Base-by-base conservation (phyloP, 2,888 invertebrate genomes). In the Aspidiotus rigidus region DNA sequence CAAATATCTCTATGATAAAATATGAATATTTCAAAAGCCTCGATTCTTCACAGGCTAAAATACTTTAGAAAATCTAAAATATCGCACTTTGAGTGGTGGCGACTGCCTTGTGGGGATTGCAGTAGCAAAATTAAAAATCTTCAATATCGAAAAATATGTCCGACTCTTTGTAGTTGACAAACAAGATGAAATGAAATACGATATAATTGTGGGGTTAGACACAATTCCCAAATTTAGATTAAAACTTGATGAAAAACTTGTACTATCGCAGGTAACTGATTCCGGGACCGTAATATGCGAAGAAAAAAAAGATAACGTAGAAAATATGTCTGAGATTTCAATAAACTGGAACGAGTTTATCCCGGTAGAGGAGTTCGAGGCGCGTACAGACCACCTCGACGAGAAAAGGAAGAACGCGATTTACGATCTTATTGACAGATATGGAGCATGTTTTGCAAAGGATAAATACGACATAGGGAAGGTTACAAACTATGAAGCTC, bases 401-500 rank as follows among this genome's bases (percentile, higher is more conserved):
- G 15, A 10, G n/a, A 17, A 7, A 9, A 15, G 7, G 17, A 15
- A 17, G 15, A 9, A 10, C 1, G 56, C 10, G 17, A 56, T 56
- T 7, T 13, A 10, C 15, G 7, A 15, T 5, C 1, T 56, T 2
- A 56, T 56, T 7, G 56, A 56, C 17, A 56, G 7, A 56, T 56
- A 56, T n/a, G 10, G 56, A 1, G 9, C 10, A 7, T 10, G 15
- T 13, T 59, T 59, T 59, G 69, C 62, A 6, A 62, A 59, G 15
- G 40, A 17, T 39, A 60, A 69, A 54, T 69, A 39, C 39, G 61
- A 64, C 41, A 41, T 69, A n/a, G 62, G 69, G 8, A 54, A 40
- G 0, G 56, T 69, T 5, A 15, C 40, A 9, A 62, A 54, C 28
- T 28, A 59, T 7, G 59, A 59, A n/a, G 59, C 59, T 9, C 59